Base-by-base conservation (phyloP, 2,888 invertebrate genomes). In the Acheta domesticus region DNA sequence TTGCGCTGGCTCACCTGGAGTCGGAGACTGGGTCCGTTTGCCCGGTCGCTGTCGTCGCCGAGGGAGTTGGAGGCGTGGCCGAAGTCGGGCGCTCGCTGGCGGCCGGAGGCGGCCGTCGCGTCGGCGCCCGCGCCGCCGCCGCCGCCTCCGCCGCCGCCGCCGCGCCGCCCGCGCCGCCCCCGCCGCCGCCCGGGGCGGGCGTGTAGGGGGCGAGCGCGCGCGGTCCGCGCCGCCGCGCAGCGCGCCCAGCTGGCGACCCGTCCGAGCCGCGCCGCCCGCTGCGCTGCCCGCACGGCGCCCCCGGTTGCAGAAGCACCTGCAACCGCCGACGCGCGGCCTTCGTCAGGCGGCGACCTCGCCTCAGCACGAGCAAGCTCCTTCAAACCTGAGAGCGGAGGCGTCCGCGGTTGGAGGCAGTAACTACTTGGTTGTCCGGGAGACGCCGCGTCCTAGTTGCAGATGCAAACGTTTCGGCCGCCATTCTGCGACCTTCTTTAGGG, bases 21-120 rank as follows among this genome's bases (percentile, higher is more conserved):
- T 90, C 89, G 49, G 87, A 88, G 11, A 86, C 86, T 5, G 36
- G 36, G 77, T 89, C 88, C n/a, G 14, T 86, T 88, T 21, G 87
- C 87, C 12, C 88, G 87, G 83, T 90, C 90, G 83, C 89, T 89
- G 80, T 90, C 90, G 75, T 90, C 90, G 12, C 89, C 89, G 79
- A 89, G 84, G 8, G 89, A 90, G 83, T 90, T 89, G 1, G 16
- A 19, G 62, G 4, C 4, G 14, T 62, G 62, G 48, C 5, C 49
- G 1, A 8, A 75, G 83, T 90, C 90, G n/a, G 90, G 89, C 11
- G 89, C 89, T 48, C 36, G 48, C 19, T 11, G n/a, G 20, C 48
- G 19, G 76, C n/a, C 76, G n/a, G 48, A 36, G 36, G 48, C 76
- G 16, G 14, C 21, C 2, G 2, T n/a, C 3, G 16, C 62, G 62